Evolutionary conservation across 1,140 invertebrate genomes (phyloP).

Genomic region (Magallana gigas): DNA sequence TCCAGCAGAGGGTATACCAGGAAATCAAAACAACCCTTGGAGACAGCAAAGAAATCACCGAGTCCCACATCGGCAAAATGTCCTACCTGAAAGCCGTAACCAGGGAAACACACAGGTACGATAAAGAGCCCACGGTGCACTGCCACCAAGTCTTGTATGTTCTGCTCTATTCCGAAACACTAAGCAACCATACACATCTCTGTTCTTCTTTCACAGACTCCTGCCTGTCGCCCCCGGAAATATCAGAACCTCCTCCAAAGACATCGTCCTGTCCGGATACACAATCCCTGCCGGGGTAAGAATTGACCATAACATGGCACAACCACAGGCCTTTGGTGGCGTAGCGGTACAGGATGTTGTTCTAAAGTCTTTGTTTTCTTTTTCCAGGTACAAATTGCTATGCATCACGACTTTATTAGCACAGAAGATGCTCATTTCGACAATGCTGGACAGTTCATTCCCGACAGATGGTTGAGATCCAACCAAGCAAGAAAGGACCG

Average conservation of each 20-base stretch:
- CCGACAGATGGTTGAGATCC: slow-evolving; percentile 79
- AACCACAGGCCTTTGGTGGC: too few species aligned
- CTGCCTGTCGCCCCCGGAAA: slow-evolving; percentile 74
- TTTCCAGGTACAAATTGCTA: slow-evolving; percentile 78
- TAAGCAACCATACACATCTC: too few species aligned
- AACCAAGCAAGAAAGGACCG: slow-evolving; percentile 71
- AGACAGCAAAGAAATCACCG: slow-evolving; percentile 81
- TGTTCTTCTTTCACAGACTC: slow-evolving; percentile 51
- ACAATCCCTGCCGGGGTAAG: slow-evolving; percentile 83
- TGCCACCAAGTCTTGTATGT: too few species aligned
- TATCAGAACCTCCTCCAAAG: slow-evolving; percentile 67
- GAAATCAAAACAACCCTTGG: slow-evolving; percentile 84
- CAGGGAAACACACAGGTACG: slow-evolving; percentile 87
- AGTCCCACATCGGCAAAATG: slow-evolving; percentile 83
- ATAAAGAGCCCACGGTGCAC: too few species aligned
- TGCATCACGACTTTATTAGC: slow-evolving; percentile 53
- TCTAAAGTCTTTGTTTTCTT: too few species aligned
- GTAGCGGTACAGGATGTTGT: too few species aligned
- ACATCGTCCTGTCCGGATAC: slow-evolving; percentile 75
- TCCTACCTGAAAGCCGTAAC: slow-evolving; percentile 88
- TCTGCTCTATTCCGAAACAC: too few species aligned
- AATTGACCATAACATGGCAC: not conserved
- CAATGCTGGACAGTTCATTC: slow-evolving; percentile 61
- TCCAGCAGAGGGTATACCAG: slow-evolving; percentile 80
- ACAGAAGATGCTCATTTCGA: slow-evolving; percentile 54